Base-by-base conservation (phyloP, 2,888 invertebrate genomes). In the Ethmia dodecea region DNA sequence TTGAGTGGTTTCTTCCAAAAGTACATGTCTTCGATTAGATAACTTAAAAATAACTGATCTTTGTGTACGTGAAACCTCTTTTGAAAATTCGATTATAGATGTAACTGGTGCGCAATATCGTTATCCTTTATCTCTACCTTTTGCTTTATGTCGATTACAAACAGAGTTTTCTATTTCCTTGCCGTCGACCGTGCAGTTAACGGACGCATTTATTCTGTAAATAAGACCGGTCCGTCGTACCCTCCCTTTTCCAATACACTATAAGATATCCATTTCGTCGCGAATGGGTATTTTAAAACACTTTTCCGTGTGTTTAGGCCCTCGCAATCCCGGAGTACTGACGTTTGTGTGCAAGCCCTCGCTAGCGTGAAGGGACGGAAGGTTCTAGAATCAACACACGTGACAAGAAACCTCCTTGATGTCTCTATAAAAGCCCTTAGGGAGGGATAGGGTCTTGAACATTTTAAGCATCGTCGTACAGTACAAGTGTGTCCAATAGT, bases 301-400 rank as follows among this genome's bases (percentile, higher is more conserved):
- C 66, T 74, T 72, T 67, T 56, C 60, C 65, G 63, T 72, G 66
- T 73, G 67, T 68, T 71, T 67, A 70, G 69, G 68, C 49, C 48
- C 47, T 46, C 39, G 47, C 51, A 45, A 52, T 53, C 52, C 49
- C 42, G 49, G 38, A 49, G 8, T 22, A 10, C 13, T 13, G 28
- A 12, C 28, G 6, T 13, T 5, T 13, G 11, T 11, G 9, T 26
- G n/a, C n/a, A n/a, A n/a, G n/a, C n/a, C n/a, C n/a, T n/a, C n/a
- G n/a, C n/a, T n/a, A n/a, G n/a, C n/a, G n/a, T n/a, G n/a, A n/a
- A 16, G 31, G 31, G 35, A 16, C 32, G 15, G 16, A 30, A 28
- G 22, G 28, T 25, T 13, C 35, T 12, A 26, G 42, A 34, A 38
- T 38, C 40, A 43, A 35, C 37, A 40, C 36, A 42, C 38, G 43